These are phyloP conservation scores for Bactericera cockerelli DNA, from an alignment of 1,140 invertebrate genomes.

Conservation along the genomic window DNA sequence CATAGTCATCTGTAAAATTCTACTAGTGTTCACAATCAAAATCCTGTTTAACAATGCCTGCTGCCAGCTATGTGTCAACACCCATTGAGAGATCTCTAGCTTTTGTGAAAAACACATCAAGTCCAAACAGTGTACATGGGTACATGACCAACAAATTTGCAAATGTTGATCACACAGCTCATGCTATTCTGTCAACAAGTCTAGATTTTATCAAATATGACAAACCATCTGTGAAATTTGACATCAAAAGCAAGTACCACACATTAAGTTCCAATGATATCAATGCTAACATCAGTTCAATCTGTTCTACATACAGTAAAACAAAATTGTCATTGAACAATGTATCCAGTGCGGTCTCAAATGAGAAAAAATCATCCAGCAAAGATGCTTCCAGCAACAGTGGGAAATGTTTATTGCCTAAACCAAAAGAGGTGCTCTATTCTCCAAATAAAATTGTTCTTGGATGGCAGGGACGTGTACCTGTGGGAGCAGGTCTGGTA, in stretches of 20 bases:
- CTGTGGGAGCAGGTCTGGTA: constrained; percentile 72
- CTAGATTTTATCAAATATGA: constrained; percentile 5
- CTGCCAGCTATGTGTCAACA: neutral
- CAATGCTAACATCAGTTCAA: neutral
- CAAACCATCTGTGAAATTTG: neutral
- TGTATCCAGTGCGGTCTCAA: neutral
- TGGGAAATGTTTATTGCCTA: constrained; percentile 38
- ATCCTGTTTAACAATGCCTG: neutral
- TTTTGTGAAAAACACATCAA: neutral
- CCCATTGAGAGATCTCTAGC: constrained; percentile 3
- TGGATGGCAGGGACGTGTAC: constrained; percentile 56
- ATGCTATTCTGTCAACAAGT: neutral
- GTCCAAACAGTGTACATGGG: neutral
- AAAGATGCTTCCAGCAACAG: neutral
- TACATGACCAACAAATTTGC: neutral
- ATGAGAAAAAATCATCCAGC: neutral
- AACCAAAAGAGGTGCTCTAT: constrained; percentile 58
- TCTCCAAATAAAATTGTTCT: constrained; percentile 58
- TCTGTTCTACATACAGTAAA: neutral
- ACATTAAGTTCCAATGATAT: constrained; percentile 4
- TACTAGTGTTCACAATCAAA: too few species aligned
- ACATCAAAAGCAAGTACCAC: constrained; percentile 1
- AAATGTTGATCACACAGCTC: neutral
- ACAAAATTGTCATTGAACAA: neutral
- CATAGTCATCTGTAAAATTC: too few species aligned